Percentiles rank a stretch among this genome's conserved stretches.
phyloP scores from a whole-genome alignment of 2,113 vertebrate genomes.

The Bolborhynchus lineola region DNA sequence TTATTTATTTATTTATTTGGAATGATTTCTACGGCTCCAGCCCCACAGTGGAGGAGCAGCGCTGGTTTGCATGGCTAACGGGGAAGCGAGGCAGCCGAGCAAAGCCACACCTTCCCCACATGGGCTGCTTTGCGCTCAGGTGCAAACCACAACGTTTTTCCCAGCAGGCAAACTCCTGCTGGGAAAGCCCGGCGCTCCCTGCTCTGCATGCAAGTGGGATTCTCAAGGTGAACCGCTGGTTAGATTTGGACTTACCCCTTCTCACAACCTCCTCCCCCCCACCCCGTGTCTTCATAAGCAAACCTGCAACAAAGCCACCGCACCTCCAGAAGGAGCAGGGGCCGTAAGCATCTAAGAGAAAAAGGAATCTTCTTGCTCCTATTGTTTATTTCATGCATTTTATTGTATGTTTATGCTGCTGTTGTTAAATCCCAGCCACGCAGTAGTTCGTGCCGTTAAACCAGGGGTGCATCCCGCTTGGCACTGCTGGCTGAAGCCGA shows the following conservation, averaged over 20 bases:
- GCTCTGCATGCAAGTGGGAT: neutral
- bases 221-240: slow-evolving; percentile 45
- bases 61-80: neutral
- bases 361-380: neutral
- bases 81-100: neutral
- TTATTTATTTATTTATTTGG: neutral
- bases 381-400: neutral
- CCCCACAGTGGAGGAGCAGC: neutral
- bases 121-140: neutral
- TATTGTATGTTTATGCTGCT: neutral
- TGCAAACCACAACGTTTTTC: neutral
- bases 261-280: neutral
- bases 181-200: neutral
- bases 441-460: neutral
- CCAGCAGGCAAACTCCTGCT: neutral
- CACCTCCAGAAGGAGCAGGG: neutral
- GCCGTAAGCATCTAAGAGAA: neutral
- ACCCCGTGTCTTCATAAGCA: neutral
- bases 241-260: neutral
- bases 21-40: neutral
- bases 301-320: neutral
- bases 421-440: neutral
- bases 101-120: neutral
- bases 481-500: neutral
- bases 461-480: neutral